Conservation (phyloP, 2,113 vertebrate species). For the Boleophthalmus pectinirostris region DNA sequence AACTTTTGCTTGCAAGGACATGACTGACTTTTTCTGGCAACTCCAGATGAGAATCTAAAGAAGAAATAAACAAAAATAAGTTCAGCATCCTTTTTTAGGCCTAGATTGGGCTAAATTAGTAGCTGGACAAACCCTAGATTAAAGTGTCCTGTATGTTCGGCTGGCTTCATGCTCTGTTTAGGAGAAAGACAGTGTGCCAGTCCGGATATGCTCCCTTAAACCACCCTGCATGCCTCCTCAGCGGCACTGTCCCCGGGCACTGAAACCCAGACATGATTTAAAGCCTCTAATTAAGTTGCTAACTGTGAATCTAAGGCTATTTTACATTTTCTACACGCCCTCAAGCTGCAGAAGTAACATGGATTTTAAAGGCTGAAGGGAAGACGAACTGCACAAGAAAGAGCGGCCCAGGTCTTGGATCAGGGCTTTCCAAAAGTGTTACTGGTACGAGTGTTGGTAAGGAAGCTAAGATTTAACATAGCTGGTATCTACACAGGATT, state of each 20-base stretch:
- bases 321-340: slow-evolving; percentile 48
- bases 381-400: slow-evolving; percentile 19
- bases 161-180: slow-evolving; percentile 14
- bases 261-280: slow-evolving; percentile 58
- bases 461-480: neutral
- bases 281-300: slow-evolving; percentile 67
- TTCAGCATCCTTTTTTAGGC: neutral
- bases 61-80: neutral
- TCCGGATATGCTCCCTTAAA: slow-evolving; percentile 18
- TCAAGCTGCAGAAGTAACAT: slow-evolving; percentile 29
- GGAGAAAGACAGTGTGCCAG: slow-evolving; percentile 23
- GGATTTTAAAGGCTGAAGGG: slow-evolving; percentile 41
- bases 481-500: neutral
- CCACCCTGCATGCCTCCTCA: slow-evolving; percentile 19
- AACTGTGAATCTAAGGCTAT: slow-evolving; percentile 60
- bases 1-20: neutral
- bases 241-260: slow-evolving; percentile 33
- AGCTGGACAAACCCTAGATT: neutral
- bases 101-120: neutral
- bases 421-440: neutral
- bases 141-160: neutral
- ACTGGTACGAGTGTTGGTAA: neutral
- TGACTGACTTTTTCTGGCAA: neutral
- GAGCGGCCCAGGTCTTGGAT: slow-evolving; percentile 15
- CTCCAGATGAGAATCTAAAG: neutral